Evolutionary conservation across 1,140 invertebrate species (phyloP).

Genomic region (Dendroctonus ponderosae): DNA sequence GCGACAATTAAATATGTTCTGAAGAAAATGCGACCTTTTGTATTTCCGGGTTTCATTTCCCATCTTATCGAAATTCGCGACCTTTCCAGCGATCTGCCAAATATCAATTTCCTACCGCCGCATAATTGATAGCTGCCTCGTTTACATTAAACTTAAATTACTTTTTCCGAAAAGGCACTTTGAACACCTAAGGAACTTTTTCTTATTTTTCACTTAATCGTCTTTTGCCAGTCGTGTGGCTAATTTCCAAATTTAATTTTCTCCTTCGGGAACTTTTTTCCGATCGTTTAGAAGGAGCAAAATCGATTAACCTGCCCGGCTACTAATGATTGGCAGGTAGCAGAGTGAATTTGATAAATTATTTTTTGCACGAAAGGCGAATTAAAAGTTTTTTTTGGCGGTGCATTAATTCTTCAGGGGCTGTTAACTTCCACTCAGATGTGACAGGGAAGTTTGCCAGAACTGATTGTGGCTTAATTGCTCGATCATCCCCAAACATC

Average conservation of each 20-base stretch:
- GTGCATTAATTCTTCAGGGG: no score
- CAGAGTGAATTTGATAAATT: constrained; percentile 17
- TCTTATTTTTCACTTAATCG: constrained; percentile 19
- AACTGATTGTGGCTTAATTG: no score
- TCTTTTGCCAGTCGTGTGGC: constrained; percentile 22
- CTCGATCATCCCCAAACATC: no score
- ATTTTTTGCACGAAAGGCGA: constrained; percentile 9
- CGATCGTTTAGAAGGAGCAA: constrained; percentile 18
- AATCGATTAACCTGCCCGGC: constrained; percentile 17
- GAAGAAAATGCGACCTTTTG: no score
- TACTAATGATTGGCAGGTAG: constrained; percentile 22
- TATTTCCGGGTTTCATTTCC: no score
- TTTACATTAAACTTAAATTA: constrained; percentile 25
- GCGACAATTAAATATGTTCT: no score
- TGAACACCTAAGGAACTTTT: constrained; percentile 15
- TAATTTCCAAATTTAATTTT: constrained; percentile 26
- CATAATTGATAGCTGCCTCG: constrained; percentile 18
- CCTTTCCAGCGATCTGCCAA: background rate
- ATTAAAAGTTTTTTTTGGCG: constrained; percentile 10
- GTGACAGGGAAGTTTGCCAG: no score
- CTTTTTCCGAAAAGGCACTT: constrained; percentile 11
- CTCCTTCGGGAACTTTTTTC: constrained; percentile 19
- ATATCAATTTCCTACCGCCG: constrained; percentile 10
- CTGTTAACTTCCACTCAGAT: no score
- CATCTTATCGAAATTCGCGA: no score